Conservation (phyloP, 1,140 invertebrate species). For the Hirudo medicinalis region DNA sequence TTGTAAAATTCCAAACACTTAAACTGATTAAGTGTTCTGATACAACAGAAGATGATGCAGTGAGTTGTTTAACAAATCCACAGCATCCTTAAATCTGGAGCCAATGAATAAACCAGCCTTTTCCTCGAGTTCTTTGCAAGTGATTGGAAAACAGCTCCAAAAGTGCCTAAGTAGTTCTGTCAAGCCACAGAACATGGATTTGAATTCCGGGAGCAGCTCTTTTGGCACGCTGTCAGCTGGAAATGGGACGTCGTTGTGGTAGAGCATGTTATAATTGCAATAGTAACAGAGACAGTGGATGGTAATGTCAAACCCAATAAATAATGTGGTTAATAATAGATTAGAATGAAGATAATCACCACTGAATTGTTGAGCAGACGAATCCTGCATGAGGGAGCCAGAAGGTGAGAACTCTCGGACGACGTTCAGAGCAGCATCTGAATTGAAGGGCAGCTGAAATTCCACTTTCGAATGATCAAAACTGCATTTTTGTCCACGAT, state of each 20-base stretch:
- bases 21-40: not conserved
- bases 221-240: slow-evolving; percentile 33
- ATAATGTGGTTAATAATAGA: not conserved
- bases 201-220: slow-evolving; percentile 68
- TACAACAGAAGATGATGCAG: no score
- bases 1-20: no score
- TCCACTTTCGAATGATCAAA: not conserved
- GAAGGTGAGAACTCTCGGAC: slow-evolving; percentile 71
- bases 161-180: slow-evolving; percentile 80
- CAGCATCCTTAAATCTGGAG: not conserved
- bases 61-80: not conserved
- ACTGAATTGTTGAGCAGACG: slow-evolving; percentile 56
- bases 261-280: not conserved
- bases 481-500: no score
- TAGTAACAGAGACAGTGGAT: no score
- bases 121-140: slow-evolving; percentile 59
- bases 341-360: slow-evolving; percentile 50
- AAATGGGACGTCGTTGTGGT: slow-evolving; percentile 41
- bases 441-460: slow-evolving; percentile 6
- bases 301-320: not conserved
- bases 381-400: slow-evolving; percentile 69
- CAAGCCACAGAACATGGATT: slow-evolving; percentile 65
- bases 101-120: slow-evolving; percentile 46
- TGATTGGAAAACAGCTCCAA: slow-evolving; percentile 83
- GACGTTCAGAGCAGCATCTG: slow-evolving; percentile 28